Conservation (phyloP, 1,140 invertebrate species). For the Proctacanthus coquilletti region DNA sequence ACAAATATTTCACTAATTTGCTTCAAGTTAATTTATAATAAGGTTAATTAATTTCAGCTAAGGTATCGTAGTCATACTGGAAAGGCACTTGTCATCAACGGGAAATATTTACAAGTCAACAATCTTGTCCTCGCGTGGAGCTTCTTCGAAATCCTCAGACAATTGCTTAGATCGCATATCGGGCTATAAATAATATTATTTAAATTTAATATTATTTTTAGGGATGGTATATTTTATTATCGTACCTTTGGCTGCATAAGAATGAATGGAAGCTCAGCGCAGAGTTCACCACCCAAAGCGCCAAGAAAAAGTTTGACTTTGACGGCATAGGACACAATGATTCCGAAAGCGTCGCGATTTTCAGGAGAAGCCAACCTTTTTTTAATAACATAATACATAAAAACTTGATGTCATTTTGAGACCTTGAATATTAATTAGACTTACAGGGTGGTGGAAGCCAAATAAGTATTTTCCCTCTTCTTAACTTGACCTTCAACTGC, state of each 20-base stretch:
- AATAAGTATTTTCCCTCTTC: conserved; percentile 56
- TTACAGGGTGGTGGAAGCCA: conserved; percentile 95
- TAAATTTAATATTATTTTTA: too few species aligned
- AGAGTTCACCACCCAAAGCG: conserved; percentile 82
- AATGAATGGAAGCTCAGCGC: conserved; percentile 92
- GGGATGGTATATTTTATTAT: too few species aligned
- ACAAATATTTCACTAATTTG: too few species aligned
- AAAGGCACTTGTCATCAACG: too few species aligned
- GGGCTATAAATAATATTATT: too few species aligned
- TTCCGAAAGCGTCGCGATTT: conserved; percentile 72
- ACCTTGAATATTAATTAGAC: conserved; percentile 15
- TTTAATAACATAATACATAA: not conserved
- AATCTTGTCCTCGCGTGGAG: too few species aligned
- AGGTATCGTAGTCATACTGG: too few species aligned
- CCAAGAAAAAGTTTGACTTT: conserved; percentile 94
- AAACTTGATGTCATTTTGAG: not conserved
- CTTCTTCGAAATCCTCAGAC: too few species aligned
- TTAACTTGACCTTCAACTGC: conserved; percentile 92
- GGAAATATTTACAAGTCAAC: too few species aligned
- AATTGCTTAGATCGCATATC: too few species aligned
- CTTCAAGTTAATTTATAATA: too few species aligned
- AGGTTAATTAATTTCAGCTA: too few species aligned
- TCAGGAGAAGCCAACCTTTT: conserved; percentile 59
- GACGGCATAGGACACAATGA: conserved; percentile 76
- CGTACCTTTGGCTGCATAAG: conserved; percentile 90